Evolutionary conservation across 2,113 vertebrate genomes (phyloP).

Genomic region (Smithornis capensis): DNA sequence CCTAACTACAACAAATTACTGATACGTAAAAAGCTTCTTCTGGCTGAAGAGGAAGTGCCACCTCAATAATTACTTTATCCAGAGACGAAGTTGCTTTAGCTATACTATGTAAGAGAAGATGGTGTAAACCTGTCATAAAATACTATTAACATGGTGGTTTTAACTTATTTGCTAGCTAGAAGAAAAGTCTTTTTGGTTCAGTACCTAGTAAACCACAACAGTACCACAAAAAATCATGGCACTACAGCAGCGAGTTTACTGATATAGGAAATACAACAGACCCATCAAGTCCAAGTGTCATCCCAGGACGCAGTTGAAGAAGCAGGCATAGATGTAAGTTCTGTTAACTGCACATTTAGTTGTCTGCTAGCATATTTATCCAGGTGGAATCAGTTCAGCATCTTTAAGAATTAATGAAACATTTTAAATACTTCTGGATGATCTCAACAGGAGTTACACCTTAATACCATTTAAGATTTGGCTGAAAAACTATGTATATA

Average conservation of each 20-base stretch:
- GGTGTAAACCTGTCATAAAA: not conserved
- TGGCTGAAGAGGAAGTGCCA: not conserved
- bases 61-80: not conserved
- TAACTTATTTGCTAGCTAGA: not conserved
- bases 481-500: not conserved
- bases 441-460: not conserved
- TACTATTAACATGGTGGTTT: not conserved
- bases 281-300: not conserved
- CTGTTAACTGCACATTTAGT: not conserved
- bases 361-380: not conserved
- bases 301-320: not conserved
- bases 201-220: not conserved
- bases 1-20: not conserved
- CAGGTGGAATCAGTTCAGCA: not conserved
- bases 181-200: not conserved
- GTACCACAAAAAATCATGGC: not conserved
- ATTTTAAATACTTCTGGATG: not conserved
- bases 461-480: not conserved
- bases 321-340: not conserved
- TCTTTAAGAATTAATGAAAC: not conserved
- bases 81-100: not conserved
- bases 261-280: not conserved
- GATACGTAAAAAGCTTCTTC: not conserved
- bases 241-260: not conserved
- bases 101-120: not conserved